A percentile compares a stretch with the other conserved stretches of the same genome.
Evolutionary conservation across 2,113 vertebrate species (phyloP).

Genomic region (Callaeas wilsoni): DNA sequence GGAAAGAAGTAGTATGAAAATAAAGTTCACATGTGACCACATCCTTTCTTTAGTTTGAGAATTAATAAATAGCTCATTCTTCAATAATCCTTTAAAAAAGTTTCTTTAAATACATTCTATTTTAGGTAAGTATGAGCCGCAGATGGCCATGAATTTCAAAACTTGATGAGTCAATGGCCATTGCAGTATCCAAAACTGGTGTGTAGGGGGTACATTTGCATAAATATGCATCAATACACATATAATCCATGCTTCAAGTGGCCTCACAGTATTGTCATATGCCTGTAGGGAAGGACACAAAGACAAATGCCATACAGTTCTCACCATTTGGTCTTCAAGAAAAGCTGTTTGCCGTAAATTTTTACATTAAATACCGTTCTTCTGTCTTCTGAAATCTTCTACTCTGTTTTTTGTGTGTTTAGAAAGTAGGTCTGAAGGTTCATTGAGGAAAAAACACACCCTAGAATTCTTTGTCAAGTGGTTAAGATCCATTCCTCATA

Average conservation of each 20-base stretch:
- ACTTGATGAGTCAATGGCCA: background rate
- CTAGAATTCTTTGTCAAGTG: background rate
- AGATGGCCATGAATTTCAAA: background rate
- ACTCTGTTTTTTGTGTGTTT: background rate
- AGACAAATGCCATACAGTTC: background rate
- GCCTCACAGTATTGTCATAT: background rate
- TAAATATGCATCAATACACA: background rate
- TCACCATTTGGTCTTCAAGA: background rate
- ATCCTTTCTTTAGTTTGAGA: background rate
- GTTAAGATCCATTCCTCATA: background rate
- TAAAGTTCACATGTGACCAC: background rate
- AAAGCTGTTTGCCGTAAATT: background rate
- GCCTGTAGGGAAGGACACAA: background rate
- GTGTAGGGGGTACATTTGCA: background rate
- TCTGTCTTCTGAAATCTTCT: background rate
- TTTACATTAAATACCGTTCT: background rate
- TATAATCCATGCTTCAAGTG: background rate
- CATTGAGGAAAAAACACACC: background rate
- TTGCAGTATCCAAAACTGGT: background rate
- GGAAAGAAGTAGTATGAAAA: background rate
- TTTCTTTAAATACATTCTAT: background rate
- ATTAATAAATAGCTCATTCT: background rate
- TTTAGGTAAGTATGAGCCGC: background rate
- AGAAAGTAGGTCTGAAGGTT: background rate
- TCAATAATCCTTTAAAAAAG: background rate